phyloP scores from a whole-genome alignment of 1,140 invertebrate species.

The Cyrtorhinus lividipennis region DNA sequence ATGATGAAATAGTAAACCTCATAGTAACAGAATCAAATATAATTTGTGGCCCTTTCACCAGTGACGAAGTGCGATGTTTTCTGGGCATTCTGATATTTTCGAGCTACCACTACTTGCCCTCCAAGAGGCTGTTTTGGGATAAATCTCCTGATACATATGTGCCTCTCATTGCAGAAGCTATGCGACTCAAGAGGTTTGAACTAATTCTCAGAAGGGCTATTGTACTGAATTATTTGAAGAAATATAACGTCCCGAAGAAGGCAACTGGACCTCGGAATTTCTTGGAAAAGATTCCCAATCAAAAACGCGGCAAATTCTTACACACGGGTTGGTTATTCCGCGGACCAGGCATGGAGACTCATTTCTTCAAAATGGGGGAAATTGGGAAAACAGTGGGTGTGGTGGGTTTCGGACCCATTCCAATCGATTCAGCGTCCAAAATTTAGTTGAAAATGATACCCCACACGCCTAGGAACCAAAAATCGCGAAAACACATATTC shows the following conservation, averaged over 20 bases:
- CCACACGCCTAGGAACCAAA: neutral
- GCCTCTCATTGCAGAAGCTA: neutral
- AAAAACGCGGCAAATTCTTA: too few species aligned
- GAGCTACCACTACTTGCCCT: neutral
- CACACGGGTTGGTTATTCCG: too few species aligned
- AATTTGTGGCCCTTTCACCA: neutral
- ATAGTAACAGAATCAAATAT: neutral
- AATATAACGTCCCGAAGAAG: too few species aligned
- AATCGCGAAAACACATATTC: too few species aligned
- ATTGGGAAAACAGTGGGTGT: too few species aligned
- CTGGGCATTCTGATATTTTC: neutral
- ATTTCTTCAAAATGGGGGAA: too few species aligned
- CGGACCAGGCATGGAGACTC: too few species aligned
- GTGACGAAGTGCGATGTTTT: neutral
- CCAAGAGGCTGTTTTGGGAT: neutral
- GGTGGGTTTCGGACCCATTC: too few species aligned
- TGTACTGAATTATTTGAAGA: too few species aligned
- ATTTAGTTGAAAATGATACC: too few species aligned
- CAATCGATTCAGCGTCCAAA: too few species aligned
- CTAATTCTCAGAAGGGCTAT: neutral
- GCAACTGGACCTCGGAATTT: too few species aligned
- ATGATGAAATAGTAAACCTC: neutral
- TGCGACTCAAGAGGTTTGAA: neutral
- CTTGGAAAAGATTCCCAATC: neutral
- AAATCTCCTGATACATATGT: neutral